These are phyloP conservation scores for Phaedon cochleariae DNA, from an alignment of 2,888 invertebrate genomes.

Conservation along the genomic window DNA sequence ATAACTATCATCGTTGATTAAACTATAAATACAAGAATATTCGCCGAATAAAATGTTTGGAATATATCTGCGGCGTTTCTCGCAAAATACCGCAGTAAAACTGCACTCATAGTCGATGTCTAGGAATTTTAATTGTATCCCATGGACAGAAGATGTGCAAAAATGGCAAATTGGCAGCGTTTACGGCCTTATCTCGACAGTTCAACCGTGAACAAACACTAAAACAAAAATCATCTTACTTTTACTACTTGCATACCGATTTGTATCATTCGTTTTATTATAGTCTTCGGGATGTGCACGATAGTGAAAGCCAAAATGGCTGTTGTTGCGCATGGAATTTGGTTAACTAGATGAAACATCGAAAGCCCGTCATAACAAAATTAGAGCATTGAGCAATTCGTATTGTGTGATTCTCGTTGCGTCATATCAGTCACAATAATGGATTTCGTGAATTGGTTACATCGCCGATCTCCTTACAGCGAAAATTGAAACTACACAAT, in stretches of 20 bases:
- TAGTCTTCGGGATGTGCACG: conserved; percentile 31
- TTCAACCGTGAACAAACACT: conserved; percentile 33
- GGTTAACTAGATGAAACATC: neutral
- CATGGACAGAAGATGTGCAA: conserved; percentile 33
- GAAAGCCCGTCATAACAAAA: neutral
- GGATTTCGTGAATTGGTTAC: neutral
- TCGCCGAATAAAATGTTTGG: conserved; percentile 23
- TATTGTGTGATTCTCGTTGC: neutral
- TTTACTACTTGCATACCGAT: conserved; percentile 34
- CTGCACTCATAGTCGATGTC: conserved; percentile 30
- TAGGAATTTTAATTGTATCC: conserved; percentile 40
- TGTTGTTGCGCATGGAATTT: conserved; percentile 4
- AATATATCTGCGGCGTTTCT: conserved; percentile 19
- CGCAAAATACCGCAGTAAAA: conserved; percentile 17
- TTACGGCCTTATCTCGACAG: conserved; percentile 31
- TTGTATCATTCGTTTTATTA: conserved; percentile 34
- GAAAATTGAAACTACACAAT: too few relatives aligned
- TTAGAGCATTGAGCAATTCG: neutral
- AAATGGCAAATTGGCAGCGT: conserved; percentile 37
- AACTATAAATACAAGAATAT: conserved; percentile 36
- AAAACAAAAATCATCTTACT: conserved; percentile 34
- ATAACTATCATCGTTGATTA: conserved; percentile 36
- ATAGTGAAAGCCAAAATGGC: conserved; percentile 31
- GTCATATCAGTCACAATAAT: neutral
- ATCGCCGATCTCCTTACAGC: too few relatives aligned